A percentile compares a stretch with the other conserved stretches of the same genome.
Conservation (phyloP, 2,888 invertebrate genomes). For the Drosophila paranaensis region DNA sequence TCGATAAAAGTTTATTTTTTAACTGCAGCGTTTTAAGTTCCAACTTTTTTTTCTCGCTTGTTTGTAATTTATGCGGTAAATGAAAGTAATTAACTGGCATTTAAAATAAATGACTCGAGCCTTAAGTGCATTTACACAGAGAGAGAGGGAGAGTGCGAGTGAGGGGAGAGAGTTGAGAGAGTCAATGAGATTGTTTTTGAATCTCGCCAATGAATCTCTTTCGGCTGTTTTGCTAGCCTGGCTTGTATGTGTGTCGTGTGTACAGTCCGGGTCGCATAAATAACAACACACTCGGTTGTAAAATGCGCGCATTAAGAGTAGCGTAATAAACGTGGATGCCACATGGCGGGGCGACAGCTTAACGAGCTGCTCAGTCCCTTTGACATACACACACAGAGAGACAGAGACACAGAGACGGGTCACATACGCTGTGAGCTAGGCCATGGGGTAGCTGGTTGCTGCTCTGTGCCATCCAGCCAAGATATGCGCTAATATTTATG, state of each 20-base stretch:
- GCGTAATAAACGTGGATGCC: conserved; percentile 67
- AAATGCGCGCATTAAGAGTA: conserved; percentile 72
- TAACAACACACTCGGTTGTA: conserved; percentile 62
- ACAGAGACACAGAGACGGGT: conserved; percentile 39
- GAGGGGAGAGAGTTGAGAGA: not conserved
- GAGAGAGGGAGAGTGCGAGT: not conserved
- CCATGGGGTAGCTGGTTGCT: not conserved
- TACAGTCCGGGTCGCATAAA: conserved; percentile 55
- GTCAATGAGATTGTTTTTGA: conserved; percentile 16
- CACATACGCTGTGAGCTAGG: conserved; percentile 50
- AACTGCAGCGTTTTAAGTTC: conserved; percentile 15
- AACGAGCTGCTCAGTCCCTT: conserved; percentile 71
- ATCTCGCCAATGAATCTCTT: conserved; percentile 4
- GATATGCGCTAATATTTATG: conserved; percentile 84
- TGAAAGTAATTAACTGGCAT: conserved; percentile 19
- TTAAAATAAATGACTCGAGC: conserved; percentile 3
- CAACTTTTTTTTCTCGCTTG: not conserved
- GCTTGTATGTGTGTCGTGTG: not conserved
- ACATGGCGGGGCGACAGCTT: conserved; percentile 60
- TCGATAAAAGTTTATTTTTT: conserved; percentile 22
- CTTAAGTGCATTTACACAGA: conserved; percentile 17
- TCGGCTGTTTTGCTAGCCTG: conserved; percentile 11
- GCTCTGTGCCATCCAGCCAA: conserved; percentile 45
- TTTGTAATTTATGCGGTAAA: conserved; percentile 7
- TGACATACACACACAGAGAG: conserved; percentile 55